phyloP scores from a whole-genome alignment of 2,888 invertebrate genomes.

The Ashinkailepas kermadecensis region DNA sequence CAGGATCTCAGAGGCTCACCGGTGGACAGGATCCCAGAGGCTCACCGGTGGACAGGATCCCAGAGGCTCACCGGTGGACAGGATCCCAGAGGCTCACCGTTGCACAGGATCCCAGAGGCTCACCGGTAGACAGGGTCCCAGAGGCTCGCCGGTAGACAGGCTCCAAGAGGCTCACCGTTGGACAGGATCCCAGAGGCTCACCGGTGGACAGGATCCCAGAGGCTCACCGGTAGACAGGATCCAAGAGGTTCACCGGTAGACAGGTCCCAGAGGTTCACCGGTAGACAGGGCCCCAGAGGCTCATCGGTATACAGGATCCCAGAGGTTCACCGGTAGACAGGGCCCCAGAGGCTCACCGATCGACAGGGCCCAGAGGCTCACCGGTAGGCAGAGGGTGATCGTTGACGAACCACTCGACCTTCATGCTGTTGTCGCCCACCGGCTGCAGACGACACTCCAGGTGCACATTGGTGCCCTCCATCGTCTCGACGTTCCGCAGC shows the following conservation, averaged over 20 bases:
- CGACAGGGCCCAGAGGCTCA: constrained; percentile 39
- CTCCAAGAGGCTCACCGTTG: too few relatives aligned
- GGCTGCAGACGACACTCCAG: constrained; percentile 85
- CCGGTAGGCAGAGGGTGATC: constrained; percentile 86
- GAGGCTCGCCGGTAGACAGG: too few relatives aligned
- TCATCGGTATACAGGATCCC: neutral
- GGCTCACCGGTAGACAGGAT: too few relatives aligned
- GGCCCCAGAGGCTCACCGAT: neutral
- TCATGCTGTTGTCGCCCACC: constrained; percentile 80
- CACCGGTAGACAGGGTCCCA: too few relatives aligned
- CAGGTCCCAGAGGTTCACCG: neutral
- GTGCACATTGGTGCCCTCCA: constrained; percentile 85
- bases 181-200: too few relatives aligned
- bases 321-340: neutral
- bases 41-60: too few relatives aligned
- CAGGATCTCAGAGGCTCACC: too few relatives aligned
- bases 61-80: too few relatives aligned
- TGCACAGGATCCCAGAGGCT: too few relatives aligned
- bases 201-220: too few relatives aligned
- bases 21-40: too few relatives aligned
- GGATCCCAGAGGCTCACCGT: neutral
- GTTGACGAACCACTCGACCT: constrained; percentile 93
- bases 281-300: neutral
- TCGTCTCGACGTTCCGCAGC: constrained; percentile 78
- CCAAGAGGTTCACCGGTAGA: neutral